Conservation (phyloP, 2,113 vertebrate species). For the Xiphophorus maculatus region DNA sequence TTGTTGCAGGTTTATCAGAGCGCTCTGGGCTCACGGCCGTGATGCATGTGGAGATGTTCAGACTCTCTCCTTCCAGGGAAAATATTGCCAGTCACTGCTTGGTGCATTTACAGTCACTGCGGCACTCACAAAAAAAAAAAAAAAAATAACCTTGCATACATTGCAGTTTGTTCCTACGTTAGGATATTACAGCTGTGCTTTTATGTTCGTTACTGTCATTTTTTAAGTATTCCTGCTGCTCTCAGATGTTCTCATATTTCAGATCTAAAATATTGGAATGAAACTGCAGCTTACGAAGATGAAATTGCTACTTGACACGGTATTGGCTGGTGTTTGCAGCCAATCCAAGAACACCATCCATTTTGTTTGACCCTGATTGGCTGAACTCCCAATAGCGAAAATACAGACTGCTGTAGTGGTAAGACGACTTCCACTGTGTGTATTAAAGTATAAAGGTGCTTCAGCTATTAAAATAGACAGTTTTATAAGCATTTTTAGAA, state of each 20-base stretch:
- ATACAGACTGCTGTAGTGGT: no score
- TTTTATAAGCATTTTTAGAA: no score
- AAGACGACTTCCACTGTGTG: no score
- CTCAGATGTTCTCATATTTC: background rate
- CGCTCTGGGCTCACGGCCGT: constrained; percentile 1
- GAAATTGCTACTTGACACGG: no score
- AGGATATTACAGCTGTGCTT: background rate
- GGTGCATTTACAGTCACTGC: background rate
- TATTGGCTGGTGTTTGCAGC: no score
- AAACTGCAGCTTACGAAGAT: no score
- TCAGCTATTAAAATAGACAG: no score
- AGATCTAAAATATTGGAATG: no score
- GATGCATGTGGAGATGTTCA: constrained; percentile 36
- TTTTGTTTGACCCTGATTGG: no score
- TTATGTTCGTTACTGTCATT: background rate
- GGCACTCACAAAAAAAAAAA: background rate
- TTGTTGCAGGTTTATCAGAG: constrained; percentile 47
- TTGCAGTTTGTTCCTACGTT: background rate
- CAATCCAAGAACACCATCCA: no score
- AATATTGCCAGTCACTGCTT: constrained; percentile 9
- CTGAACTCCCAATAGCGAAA: no score
- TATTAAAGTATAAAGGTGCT: no score
- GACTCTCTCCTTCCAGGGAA: constrained; percentile 17
- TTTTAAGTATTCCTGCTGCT: background rate
- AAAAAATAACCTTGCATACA: background rate